Evolutionary conservation across 2,113 vertebrate species (phyloP).

Genomic region (Delphinapterus leucas): DNA sequence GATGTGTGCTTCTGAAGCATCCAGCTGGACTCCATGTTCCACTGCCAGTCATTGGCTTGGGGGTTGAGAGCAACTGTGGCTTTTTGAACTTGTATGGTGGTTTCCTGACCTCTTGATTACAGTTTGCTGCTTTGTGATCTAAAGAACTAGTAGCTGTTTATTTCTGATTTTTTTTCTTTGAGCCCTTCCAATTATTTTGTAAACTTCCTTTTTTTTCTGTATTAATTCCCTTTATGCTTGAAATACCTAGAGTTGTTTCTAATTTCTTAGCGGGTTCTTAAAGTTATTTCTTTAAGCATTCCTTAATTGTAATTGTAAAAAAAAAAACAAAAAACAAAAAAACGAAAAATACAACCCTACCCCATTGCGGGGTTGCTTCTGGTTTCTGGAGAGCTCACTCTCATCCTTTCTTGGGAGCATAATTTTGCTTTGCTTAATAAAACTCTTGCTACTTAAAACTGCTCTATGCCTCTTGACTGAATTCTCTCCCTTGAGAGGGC

Average conservation of each 20-base stretch:
- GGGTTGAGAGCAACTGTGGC: neutral
- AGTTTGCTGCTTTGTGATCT: neutral
- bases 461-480: too few species aligned
- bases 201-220: neutral
- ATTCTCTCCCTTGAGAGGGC: too few species aligned
- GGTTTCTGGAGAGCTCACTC: too few species aligned
- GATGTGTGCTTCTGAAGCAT: neutral
- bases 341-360: too few species aligned
- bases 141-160: neutral
- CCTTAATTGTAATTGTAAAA: neutral
- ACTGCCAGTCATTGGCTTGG: neutral
- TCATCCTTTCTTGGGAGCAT: too few species aligned
- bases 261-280: neutral
- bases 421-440: too few species aligned
- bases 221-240: neutral
- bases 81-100: neutral
- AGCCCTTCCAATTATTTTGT: neutral
- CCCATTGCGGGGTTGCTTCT: too few species aligned
- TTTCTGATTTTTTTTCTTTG: neutral
- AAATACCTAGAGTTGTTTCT: neutral
- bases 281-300: neutral
- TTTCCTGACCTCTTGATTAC: neutral
- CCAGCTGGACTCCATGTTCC: neutral
- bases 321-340: too few species aligned
- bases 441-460: too few species aligned